Evolutionary conservation across 2,113 vertebrate species (phyloP).

Genomic region (Phainopepla nitens): DNA sequence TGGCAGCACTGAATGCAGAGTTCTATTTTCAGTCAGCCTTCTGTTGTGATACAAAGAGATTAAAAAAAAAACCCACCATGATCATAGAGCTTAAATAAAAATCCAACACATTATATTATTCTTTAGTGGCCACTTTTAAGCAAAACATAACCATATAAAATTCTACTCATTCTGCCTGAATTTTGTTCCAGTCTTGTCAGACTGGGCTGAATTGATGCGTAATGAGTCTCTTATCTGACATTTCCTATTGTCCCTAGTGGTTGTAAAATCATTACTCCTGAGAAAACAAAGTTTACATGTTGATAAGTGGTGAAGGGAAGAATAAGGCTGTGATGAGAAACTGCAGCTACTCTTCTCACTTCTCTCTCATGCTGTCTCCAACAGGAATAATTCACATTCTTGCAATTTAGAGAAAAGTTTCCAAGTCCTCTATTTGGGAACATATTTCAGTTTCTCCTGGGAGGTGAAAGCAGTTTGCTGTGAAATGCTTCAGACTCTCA

Average conservation of each 20-base stretch:
- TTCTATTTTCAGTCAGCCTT: background rate
- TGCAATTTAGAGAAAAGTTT: constrained; percentile 3
- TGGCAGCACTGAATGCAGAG: background rate
- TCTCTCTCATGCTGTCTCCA: background rate
- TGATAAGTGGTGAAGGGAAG: constrained; percentile 6
- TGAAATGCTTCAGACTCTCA: constrained; percentile 34
- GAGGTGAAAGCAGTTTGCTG: constrained; percentile 24
- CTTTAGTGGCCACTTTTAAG: constrained; percentile 1
- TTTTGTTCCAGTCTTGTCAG: constrained; percentile 46
- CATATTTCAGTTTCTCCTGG: constrained; percentile 15
- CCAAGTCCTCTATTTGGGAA: background rate
- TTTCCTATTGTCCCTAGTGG: constrained; percentile 30
- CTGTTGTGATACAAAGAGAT: background rate
- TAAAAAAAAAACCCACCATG: background rate
- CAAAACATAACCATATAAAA: background rate
- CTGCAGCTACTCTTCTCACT: background rate
- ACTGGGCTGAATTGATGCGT: background rate
- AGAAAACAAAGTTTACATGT: constrained; percentile 57
- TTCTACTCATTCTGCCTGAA: constrained; percentile 9
- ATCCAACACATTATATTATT: background rate
- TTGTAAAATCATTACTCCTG: background rate
- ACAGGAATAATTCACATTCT: constrained; percentile 3
- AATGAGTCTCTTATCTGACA: background rate
- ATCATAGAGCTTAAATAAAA: constrained; percentile 24
- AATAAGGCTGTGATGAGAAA: background rate